Evolutionary conservation across 2,797 vertebrate species (phyloP).

Genomic region (Pygocentrus nattereri): DNA sequence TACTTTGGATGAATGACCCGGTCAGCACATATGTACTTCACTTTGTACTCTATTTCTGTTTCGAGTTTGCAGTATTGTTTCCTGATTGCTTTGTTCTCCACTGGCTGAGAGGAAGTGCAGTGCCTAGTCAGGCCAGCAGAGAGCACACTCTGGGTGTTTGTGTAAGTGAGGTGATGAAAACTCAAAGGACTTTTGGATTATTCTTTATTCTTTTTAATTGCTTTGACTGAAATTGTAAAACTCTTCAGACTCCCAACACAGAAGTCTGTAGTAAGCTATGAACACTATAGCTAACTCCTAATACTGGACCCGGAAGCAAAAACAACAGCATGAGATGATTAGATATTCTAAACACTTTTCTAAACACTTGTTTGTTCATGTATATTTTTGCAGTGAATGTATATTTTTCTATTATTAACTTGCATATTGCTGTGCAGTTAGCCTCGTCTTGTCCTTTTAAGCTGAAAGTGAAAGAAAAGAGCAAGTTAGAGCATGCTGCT

Average conservation of each 20-base stretch:
- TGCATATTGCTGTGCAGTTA: neutral
- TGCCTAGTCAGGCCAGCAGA: conserved; percentile 27
- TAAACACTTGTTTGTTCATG: neutral
- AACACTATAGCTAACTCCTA: neutral
- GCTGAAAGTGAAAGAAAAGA: conserved; percentile 9
- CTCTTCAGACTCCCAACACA: neutral
- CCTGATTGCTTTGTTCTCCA: neutral
- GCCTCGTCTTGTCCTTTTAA: neutral
- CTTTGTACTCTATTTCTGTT: neutral
- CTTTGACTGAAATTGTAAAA: neutral
- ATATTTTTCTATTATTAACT: conserved; percentile 5
- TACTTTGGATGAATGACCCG: neutral
- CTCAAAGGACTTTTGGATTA: neutral
- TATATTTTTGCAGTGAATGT: neutral
- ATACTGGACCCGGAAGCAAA: neutral
- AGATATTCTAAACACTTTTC: neutral
- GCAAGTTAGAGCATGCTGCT: conserved; percentile 8
- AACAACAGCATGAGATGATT: neutral
- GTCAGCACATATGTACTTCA: neutral
- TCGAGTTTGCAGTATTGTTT: neutral
- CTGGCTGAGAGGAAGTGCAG: conserved; percentile 17
- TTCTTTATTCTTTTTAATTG: neutral
- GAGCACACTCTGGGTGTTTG: conserved; percentile 30
- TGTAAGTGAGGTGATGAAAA: neutral
- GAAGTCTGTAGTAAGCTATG: neutral